A percentile compares a stretch with the other conserved stretches of the same genome.
phyloP scores from a whole-genome alignment of 2,113 vertebrate species.

The Oncorhynchus kisutch region DNA sequence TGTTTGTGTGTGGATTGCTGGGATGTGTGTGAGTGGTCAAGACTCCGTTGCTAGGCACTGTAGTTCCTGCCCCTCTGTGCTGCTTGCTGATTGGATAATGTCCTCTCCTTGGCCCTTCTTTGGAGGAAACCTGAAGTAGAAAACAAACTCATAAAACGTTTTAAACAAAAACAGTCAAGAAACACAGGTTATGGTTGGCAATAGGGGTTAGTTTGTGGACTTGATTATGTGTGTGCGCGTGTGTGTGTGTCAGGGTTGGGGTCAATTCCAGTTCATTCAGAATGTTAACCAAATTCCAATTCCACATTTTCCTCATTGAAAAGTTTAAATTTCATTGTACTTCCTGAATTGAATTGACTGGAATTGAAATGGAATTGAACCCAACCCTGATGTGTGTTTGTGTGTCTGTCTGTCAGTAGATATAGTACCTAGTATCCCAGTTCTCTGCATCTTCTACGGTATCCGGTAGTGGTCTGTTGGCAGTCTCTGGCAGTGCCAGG shows the following conservation, averaged over 20 bases:
- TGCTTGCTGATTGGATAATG: constrained; percentile 25
- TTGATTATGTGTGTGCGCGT: no score
- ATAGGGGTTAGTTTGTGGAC: no score
- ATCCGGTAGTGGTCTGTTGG: constrained; percentile 71
- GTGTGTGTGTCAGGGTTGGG: no score
- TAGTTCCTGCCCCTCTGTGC: constrained; percentile 52
- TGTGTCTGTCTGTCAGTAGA: neutral
- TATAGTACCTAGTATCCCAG: constrained; percentile 54
- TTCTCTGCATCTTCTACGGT: constrained; percentile 75
- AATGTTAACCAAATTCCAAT: no score
- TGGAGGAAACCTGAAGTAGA: constrained; percentile 38
- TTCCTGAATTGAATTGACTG: no score
- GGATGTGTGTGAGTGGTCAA: constrained; percentile 20
- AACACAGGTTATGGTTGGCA: no score
- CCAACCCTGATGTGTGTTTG: neutral
- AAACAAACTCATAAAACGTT: neutral
- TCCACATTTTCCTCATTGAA: no score
- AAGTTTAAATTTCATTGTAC: no score
- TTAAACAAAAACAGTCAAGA: neutral
- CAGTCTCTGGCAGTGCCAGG: constrained; percentile 77
- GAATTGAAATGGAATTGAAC: no score
- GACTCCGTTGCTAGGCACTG: constrained; percentile 33
- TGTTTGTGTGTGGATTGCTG: no score
- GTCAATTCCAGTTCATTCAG: no score
- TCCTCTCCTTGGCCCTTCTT: constrained; percentile 33